Conservation (phyloP, 1,140 invertebrate genomes). For the Sinonovacula constricta region DNA sequence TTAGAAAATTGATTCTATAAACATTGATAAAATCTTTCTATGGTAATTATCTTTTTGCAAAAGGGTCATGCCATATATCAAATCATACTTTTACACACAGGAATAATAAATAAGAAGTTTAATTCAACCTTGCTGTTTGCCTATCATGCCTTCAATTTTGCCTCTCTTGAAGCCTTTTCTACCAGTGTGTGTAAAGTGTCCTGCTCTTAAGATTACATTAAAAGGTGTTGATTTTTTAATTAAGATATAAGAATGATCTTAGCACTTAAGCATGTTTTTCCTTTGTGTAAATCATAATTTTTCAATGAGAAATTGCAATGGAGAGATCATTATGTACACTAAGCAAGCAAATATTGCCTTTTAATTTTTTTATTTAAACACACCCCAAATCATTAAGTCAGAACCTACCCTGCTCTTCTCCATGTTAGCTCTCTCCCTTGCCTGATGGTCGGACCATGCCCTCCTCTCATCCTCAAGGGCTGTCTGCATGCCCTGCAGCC, state of each 20-base stretch:
- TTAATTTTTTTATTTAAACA: not conserved
- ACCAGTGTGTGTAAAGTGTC: no score
- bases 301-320: not conserved
- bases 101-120: not conserved
- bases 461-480: constrained; percentile 71
- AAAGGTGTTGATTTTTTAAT: no score
- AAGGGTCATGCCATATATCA: not conserved
- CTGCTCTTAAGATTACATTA: no score
- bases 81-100: not conserved
- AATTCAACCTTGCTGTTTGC: not conserved
- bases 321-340: not conserved
- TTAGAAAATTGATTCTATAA: no score
- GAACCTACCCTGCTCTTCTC: constrained; percentile 71
- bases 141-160: no score
- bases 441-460: constrained; percentile 70
- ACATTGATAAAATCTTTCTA: no score
- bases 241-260: not conserved
- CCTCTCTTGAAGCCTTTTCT: no score
- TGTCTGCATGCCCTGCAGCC: constrained; percentile 66
- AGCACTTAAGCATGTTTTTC: not conserved
- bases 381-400: not conserved
- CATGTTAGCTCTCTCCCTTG: constrained; percentile 68
- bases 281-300: not conserved
- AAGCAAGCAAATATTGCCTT: not conserved
- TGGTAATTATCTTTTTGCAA: not conserved